Evolutionary conservation across 2,888 invertebrate genomes (phyloP), one percentile per base, ranked within the genome.

Genomic region (Campoplex nolae): DNA sequence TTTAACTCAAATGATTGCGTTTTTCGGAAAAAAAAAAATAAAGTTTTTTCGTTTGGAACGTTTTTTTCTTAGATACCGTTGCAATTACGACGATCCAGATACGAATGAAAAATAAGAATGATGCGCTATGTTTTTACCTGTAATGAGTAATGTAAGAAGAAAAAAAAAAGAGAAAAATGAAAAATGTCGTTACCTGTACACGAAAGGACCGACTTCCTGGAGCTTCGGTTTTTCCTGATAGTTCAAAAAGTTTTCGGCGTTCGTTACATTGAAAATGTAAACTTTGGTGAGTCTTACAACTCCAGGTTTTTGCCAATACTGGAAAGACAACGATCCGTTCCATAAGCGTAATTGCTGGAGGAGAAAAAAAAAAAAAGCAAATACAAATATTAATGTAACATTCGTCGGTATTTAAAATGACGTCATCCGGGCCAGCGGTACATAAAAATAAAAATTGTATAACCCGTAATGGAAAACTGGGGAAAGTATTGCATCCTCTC

Each of bases 241-340:
- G 89, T 96, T 96, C 42, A 98, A 95, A 92, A 98, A 98, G 2
- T 96, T 97, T 81, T 98, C 97, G 0, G 97, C 96, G 94, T 98
- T 98, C 38, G 98, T 98, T 18, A 98, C 97, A 95, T 98, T 98
- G 95, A 98, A 98, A 92, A 98, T 97, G 93, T 98, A 98, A 28
- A 98, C 97, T 95, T 97, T 98, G 89, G 98, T 98, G 84, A 98
- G 95, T 85, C 98, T 95, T 88, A 97, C 96, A 16, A 98, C 98
- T 0, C 98, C 98, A 0, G 98, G 98, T 91, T 97, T 97, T 92
- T 98, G 98, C 98, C 98, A 98, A 94, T 98, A 98, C 91, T 97
- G 97, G 95, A 97, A 98, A 93, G 97, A 97, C 65, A 98, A 93
- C 0, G 98, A 97, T 16, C 97, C 97, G 92, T 98, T 98, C 96